Evolutionary conservation across 2,888 invertebrate species (phyloP), one percentile per base, ranked within the genome.

Genomic region (Heliothis peltigera): DNA sequence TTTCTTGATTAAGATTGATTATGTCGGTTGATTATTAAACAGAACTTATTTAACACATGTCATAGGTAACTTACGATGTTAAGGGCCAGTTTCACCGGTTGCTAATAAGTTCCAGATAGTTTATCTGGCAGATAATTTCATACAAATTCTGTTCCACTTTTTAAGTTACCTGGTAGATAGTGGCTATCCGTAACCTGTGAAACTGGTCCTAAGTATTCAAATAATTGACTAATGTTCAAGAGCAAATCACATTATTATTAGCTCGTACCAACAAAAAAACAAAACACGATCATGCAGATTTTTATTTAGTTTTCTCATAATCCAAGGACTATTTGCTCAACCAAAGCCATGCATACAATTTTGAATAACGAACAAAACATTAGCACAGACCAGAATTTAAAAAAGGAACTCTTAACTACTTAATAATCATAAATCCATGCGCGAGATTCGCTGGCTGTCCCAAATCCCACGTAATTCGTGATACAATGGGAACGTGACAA

Each of bases 391-490:
- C 0, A 48, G 0, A 39, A 22, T 32, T 51, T 21, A 51, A 35
- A 60, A 42, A 19, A 25, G 15, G 18, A 43, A 6, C 19, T 42
- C 46, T 25, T 21, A 68, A 59, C 55, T 51, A 70, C 48, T 69
- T 81, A 64, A 51, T 52, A n/a, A 57, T 60, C 19, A 51, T 65
- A 64, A n/a, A 72, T 61, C 43, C 55, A 49, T 59, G 79, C 62
- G 53, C 77, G 55, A 64, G 65, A 75, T 77, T 69, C 60, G 56
- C 55, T 22, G n/a, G 22, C 15, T 69, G 70, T 52, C 64, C 69
- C 19, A 65, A 69, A 78, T 82, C 81, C 80, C 83, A 83, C 83
- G 82, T 73, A 59, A 60, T 53, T 79, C 81, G 80, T 82, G 83
- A 75, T 67, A 70, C 72, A 66, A 75, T 73, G 64, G 7, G 42